Base-by-base conservation (phyloP, 2,888 invertebrate genomes). In the Brachyptera risi region DNA sequence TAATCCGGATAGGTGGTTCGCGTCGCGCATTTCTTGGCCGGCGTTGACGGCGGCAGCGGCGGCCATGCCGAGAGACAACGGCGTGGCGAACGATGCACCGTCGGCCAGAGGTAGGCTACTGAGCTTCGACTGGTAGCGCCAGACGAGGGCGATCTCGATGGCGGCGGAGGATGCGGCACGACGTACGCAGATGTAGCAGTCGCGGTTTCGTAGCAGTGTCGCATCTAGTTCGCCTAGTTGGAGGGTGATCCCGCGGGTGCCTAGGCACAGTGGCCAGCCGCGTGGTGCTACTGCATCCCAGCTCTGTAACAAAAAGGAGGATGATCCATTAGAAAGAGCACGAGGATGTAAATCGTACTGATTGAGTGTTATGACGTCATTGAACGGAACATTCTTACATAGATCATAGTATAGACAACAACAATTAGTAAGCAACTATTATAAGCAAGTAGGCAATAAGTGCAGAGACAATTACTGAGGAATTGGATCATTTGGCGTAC, bases 251-350 rank as follows among this genome's bases (percentile, higher is more conserved):
- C 83, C 84, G 71, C 80, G 79, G 60, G 73, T 73, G 68, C 80
- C 81, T 70, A 85, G 78, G 71, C 83, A 82, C 73, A 86, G 75
- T 63, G 86, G 86, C 86, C 86, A 86, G 73, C 85, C 86, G 71
- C 78, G 73, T 67, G 82, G 81, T 73, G 62, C 71, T 65, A 75
- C 77, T 66, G 78, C 73, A 71, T 79, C 78, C 73, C 79, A 74
- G 69, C 76, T 78, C 85, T 85, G 80, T 40, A 79, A 78, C 24
- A 65, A 63, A 68, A 67, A 69, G 15, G n/a, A 4, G 9, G 40
- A 40, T n/a, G n/a, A n/a, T n/a, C n/a, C n/a, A n/a, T n/a, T n/a
- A n/a, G n/a, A n/a, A n/a, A n/a, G n/a, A n/a, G n/a, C n/a, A n/a
- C n/a, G n/a, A n/a, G n/a, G n/a, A n/a, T n/a, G n/a, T n/a, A n/a